Percentiles rank a stretch among this genome's conserved stretches.
phyloP scores from a whole-genome alignment of 2,888 invertebrate genomes.

The Drosophila meridiana region DNA sequence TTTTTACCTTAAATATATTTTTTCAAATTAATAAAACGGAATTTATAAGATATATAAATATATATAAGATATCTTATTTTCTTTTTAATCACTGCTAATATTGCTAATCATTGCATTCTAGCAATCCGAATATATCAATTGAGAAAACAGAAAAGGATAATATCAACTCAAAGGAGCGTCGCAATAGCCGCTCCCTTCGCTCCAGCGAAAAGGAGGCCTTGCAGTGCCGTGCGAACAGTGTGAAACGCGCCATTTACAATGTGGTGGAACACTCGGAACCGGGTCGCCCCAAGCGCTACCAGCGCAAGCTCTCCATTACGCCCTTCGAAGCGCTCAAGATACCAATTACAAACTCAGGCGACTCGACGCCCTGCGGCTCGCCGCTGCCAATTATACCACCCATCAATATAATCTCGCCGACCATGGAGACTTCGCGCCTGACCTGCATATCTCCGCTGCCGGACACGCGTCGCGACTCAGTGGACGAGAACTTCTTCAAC shows the following conservation, averaged over 20 bases:
- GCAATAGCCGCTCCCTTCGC: slow-evolving; percentile 83
- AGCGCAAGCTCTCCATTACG: slow-evolving; percentile 84
- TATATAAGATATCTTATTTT: no score
- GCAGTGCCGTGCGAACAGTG: slow-evolving; percentile 90
- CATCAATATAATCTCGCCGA: slow-evolving; percentile 84
- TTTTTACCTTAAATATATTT: no score
- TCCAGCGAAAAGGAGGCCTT: slow-evolving; percentile 87
- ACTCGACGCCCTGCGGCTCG: slow-evolving; percentile 83
- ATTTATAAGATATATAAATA: no score
- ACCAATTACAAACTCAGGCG: slow-evolving; percentile 77
- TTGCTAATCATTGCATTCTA: slow-evolving; percentile 24
- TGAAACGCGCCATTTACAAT: slow-evolving; percentile 92
- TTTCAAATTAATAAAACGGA: no score
- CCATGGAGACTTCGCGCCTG: slow-evolving; percentile 85
- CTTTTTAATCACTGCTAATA: not conserved
- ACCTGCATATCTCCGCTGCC: slow-evolving; percentile 89
- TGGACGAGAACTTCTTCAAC: slow-evolving; percentile 86
- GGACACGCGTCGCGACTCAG: slow-evolving; percentile 87
- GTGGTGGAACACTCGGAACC: slow-evolving; percentile 92
- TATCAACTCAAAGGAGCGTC: slow-evolving; percentile 85
- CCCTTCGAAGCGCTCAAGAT: slow-evolving; percentile 84
- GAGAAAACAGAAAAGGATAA: slow-evolving; percentile 87
- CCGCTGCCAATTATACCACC: slow-evolving; percentile 83
- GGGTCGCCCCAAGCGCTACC: slow-evolving; percentile 86
- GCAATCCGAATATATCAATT: slow-evolving; percentile 84